These are phyloP conservation scores for Rhinolophus sinicus DNA, from an alignment of 2,113 vertebrate genomes.

Conservation along the genomic window DNA sequence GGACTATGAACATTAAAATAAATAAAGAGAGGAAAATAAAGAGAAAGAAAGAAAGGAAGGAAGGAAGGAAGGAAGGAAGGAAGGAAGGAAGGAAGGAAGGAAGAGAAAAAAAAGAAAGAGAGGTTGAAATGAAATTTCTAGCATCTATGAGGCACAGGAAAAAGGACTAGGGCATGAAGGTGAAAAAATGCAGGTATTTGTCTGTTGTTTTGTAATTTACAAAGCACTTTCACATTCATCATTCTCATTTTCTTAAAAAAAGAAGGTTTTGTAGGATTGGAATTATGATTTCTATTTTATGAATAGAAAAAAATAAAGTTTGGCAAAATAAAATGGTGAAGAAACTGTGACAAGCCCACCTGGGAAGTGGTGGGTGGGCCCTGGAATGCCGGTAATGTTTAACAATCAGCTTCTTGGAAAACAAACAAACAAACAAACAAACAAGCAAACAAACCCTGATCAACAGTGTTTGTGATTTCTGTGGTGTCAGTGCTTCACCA, in stretches of 20 bases:
- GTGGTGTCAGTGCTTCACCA: background rate
- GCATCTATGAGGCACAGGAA: background rate
- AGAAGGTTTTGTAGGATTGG: background rate
- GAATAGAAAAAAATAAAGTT: background rate
- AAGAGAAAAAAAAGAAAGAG: too few relatives aligned
- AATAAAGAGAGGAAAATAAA: too few relatives aligned
- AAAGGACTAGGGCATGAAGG: background rate
- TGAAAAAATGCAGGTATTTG: background rate
- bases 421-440: background rate
- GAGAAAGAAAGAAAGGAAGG: too few relatives aligned
- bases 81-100: too few relatives aligned
- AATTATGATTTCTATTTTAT: background rate
- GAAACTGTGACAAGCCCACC: background rate
- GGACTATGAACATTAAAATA: background rate
- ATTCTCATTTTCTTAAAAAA: background rate
- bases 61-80: too few relatives aligned
- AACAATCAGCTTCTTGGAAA: background rate
- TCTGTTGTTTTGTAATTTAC: background rate
- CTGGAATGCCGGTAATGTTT: background rate
- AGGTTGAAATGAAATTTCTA: background rate
- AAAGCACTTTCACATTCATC: background rate
- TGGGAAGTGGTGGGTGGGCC: too few relatives aligned
- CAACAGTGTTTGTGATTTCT: background rate
- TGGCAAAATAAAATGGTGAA: background rate
- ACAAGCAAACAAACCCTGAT: background rate